A percentile compares a stretch with the other conserved stretches of the same genome.
Conservation (phyloP, 2,888 invertebrate species). For the Microdon myrmicae region DNA sequence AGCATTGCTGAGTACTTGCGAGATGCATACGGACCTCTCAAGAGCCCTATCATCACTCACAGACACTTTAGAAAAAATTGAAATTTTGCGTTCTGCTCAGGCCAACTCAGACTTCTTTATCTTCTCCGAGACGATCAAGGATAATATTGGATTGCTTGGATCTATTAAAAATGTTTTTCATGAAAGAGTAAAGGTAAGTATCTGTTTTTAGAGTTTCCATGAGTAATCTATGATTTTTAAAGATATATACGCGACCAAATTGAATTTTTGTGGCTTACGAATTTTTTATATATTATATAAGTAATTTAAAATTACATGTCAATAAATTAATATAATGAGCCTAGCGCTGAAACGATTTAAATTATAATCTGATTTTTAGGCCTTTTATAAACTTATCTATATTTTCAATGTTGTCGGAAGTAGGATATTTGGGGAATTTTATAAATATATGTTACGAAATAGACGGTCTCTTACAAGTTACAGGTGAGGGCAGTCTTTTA, state of each 20-base stretch:
- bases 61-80: slow-evolving; percentile 85
- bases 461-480: too few relatives aligned
- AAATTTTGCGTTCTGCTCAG: slow-evolving; percentile 88
- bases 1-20: slow-evolving; percentile 90
- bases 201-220: background rate
- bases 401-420: too few relatives aligned
- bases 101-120: slow-evolving; percentile 94
- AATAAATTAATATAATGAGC: too few relatives aligned
- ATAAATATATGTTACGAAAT: too few relatives aligned
- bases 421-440: too few relatives aligned
- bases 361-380: too few relatives aligned
- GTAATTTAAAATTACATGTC: too few relatives aligned
- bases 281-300: slow-evolving; percentile 67
- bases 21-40: slow-evolving; percentile 91
- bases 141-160: slow-evolving; percentile 90
- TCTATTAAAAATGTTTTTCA: slow-evolving; percentile 87
- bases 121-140: slow-evolving; percentile 93
- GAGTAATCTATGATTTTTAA: slow-evolving; percentile 9
- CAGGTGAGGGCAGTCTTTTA: too few relatives aligned
- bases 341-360: too few relatives aligned
- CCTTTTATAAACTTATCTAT: too few relatives aligned
- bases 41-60: slow-evolving; percentile 90
- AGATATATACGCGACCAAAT: too few relatives aligned
- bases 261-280: too few relatives aligned
- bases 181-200: slow-evolving; percentile 75